These are phyloP conservation scores for Eublepharis macularius DNA, from an alignment of 2,113 vertebrate genomes.

Conservation along the genomic window DNA sequence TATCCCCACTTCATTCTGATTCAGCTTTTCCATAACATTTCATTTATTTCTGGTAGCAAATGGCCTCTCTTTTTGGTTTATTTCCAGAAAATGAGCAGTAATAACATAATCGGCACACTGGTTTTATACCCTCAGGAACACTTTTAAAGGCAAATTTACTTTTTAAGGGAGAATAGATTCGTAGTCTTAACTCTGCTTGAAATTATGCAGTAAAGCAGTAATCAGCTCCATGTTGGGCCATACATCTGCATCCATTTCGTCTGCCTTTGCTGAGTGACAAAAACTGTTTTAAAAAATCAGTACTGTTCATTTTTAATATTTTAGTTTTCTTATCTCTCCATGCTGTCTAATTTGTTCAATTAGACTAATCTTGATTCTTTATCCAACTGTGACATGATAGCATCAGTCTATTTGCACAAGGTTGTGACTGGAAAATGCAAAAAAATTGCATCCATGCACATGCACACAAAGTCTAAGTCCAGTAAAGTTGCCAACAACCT, in stretches of 20 bases:
- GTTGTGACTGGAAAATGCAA: too few species aligned
- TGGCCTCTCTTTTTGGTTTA: not conserved
- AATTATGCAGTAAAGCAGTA: not conserved
- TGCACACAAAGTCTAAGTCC: too few species aligned
- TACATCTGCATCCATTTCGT: not conserved
- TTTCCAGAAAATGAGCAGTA: not conserved
- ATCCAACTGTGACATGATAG: too few species aligned
- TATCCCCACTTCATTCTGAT: not conserved
- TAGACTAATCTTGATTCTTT: too few species aligned
- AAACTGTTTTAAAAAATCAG: not conserved
- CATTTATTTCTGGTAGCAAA: accelerated
- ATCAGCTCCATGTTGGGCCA: not conserved
- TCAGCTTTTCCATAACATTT: not conserved
- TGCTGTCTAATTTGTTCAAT: too few species aligned
- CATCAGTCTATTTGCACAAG: too few species aligned
- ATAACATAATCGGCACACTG: accelerated
- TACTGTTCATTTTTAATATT: not conserved
- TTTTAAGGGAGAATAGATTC: not conserved
- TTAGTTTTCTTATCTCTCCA: too few species aligned
- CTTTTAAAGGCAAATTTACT: not conserved
- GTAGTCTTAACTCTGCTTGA: not conserved
- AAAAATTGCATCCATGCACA: too few species aligned
- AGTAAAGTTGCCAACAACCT: too few species aligned
- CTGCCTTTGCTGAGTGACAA: not conserved
- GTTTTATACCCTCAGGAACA: not conserved